Evolutionary conservation across 2,797 vertebrate species (phyloP), one percentile per base, ranked within the genome.

Genomic region (Dromococcyx pavoninus): DNA sequence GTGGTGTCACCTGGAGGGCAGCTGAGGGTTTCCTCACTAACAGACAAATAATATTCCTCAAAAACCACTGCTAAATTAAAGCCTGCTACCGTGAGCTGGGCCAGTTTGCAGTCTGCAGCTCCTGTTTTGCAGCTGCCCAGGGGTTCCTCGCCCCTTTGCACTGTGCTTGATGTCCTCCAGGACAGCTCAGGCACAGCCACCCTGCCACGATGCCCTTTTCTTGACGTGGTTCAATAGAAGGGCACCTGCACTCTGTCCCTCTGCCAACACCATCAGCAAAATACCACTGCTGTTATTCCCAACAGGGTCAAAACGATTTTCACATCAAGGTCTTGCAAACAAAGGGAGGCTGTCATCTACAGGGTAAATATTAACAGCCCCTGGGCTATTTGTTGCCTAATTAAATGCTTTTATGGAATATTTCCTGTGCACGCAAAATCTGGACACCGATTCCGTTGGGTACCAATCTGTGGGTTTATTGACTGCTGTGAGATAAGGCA

Each of bases 281-380:
- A 64, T 18, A 61, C 35, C 51, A 25, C 16, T 17, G 16, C 28
- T 14, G 13, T 84, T 86, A 82, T 77, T 91, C 64, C 73, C 73
- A 79, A 4, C 11, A n/a, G 78, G 88, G 69, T 86, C 89, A 95
- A 79, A 95, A 71, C 2, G 1, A 93, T 96, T 94, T 96, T 88
- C 81, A 72, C 70, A 79, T 88, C 66, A 90, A 93, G 69, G 71
- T 58, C 62, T 70, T 7, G 30, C 33, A 54, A 91, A 95, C 89
- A 95, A 88, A 94, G 76, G 66, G 77, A 84, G 62, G 10, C 5
- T 0, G 1, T 74, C 70, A 62, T 75, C 76, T 70, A 28, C 58
- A 80, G 27, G 93, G 78, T 93, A 96, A 91, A 96, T 85, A 95
- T 96, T 92, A 96, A 92, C 70, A 74, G 48, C 39, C 18, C 62